Percentiles rank a stretch among this genome's conserved stretches.
Conservation (phyloP, 2,797 vertebrate genomes). For the Antrozous pallidus region DNA sequence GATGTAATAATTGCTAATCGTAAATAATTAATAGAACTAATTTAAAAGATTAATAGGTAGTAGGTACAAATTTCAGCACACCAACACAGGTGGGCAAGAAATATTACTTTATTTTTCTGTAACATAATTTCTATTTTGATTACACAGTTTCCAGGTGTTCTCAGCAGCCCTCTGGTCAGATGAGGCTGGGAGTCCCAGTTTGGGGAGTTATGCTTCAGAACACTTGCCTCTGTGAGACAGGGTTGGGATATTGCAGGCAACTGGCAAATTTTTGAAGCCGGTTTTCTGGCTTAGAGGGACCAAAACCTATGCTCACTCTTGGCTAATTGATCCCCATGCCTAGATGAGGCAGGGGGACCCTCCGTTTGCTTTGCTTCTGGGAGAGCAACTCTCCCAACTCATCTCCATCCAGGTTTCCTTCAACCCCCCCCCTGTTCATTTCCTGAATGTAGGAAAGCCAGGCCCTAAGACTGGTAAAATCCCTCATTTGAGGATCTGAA, state of each 20-base stretch:
- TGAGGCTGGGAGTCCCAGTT: not conserved
- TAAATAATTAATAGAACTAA: not conserved
- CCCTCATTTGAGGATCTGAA: not conserved
- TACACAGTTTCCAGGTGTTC: not conserved
- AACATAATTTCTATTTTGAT: not conserved
- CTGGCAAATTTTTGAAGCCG: not conserved
- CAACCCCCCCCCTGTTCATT: not conserved
- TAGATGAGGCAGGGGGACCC: not conserved
- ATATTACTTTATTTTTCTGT: constrained; percentile 4
- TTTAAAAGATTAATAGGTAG: not conserved
- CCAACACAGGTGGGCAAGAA: not conserved
- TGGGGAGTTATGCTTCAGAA: not conserved
- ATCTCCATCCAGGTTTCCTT: not conserved
- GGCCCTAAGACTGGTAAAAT: not conserved
- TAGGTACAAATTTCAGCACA: not conserved
- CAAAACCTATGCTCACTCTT: not conserved
- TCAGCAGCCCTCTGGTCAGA: not conserved
- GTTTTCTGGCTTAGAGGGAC: not conserved
- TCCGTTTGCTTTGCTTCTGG: not conserved
- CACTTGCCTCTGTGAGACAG: not conserved
- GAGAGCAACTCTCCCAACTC: not conserved
- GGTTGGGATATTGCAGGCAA: not conserved
- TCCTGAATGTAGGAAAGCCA: not conserved
- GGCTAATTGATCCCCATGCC: not conserved
- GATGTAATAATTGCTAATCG: not conserved